Base-by-base conservation (phyloP, 2,888 invertebrate genomes). In the Mesoligia furuncula region DNA sequence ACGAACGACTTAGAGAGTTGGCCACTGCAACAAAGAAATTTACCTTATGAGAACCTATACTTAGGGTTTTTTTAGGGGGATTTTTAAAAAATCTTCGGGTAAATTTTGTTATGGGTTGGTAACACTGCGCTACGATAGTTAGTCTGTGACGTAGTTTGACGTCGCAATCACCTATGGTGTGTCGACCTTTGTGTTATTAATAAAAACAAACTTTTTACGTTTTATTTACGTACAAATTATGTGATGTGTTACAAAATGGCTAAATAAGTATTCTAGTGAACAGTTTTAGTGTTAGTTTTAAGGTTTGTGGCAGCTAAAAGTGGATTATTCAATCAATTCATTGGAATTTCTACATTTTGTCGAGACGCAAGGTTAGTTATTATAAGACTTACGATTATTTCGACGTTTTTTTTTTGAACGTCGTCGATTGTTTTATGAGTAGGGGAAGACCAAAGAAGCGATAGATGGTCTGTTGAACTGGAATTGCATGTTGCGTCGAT, bases 61-160 rank as follows among this genome's bases (percentile, higher is more conserved):
- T n/a, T n/a, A n/a, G n/a, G n/a, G n/a, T n/a, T n/a, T n/a, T n/a
- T n/a, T n/a, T n/a, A n/a, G n/a, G n/a, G n/a, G n/a, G n/a, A n/a
- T n/a, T n/a, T n/a, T n/a, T n/a, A n/a, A n/a, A n/a, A n/a, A n/a
- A n/a, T n/a, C n/a, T n/a, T n/a, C n/a, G n/a, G n/a, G n/a, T n/a
- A n/a, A n/a, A n/a, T n/a, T n/a, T n/a, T n/a, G n/a, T n/a, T n/a
- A n/a, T n/a, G n/a, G n/a, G n/a, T n/a, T n/a, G n/a, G n/a, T n/a
- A n/a, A n/a, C n/a, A n/a, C n/a, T n/a, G n/a, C n/a, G n/a, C n/a
- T n/a, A 67, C 71, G n/a, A n/a, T 73, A 71, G 65, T 72, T 69
- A 84, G 83, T 84, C 72, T 84, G 74, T 84, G 83, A 81, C 81
- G 83, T 70, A 51, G 3, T 11, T 15, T 73, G 51, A 70, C 85